Evolutionary conservation across 2,888 invertebrate genomes (phyloP), one percentile per base, ranked within the genome.

Genomic region (Aleiodes leptofemur): DNA sequence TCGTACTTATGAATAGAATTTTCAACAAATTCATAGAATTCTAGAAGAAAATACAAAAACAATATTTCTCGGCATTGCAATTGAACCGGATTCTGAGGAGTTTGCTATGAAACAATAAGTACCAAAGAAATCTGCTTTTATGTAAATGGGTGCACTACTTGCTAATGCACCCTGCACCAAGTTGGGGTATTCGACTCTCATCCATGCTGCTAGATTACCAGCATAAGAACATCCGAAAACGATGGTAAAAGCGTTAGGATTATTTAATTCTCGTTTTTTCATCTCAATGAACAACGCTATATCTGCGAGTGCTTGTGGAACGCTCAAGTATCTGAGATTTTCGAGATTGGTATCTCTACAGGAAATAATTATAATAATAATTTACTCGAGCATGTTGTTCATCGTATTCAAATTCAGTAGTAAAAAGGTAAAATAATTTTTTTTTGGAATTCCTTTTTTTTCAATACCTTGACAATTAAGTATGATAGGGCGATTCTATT

Each of bases 251-350:
- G 91, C 90, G n/a, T 90, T 83, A 29, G 81, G 78, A 4, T 74
- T 72, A 6, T 71, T 55, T 66, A 75, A 72, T 31, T 82, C 73
- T 4, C 91, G 91, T 76, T 85, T 84, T 79, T 86, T 84, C 4
- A 90, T 88, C 13, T 86, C 84, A 74, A 31, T 31, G 31, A 31
- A 31, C 3, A 4, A 31, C 5, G 31, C 31, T 31, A 31, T 31
- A 5, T 31, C 94, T 0, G 93, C 94, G n/a, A 94, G 85, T 0
- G 94, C 93, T 83, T 94, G 94, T 71, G 92, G 93, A 0, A 93
- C 92, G 85, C 91, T 92, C 14, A 94, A 86, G 83, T 92, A 94
- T 64, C 92, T 90, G 9, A 94, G 86, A 83, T 92, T 94, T 79
- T 91, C 91, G 0, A 91, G 86, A 34, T 91, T 91, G 73, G 92